A percentile compares a stretch with the other conserved stretches of the same genome.
These are phyloP conservation scores for Rhopilema esculentum DNA, from an alignment of 30 jellyfish, hydroid and myxozoan genomes.

Conservation along the genomic window DNA sequence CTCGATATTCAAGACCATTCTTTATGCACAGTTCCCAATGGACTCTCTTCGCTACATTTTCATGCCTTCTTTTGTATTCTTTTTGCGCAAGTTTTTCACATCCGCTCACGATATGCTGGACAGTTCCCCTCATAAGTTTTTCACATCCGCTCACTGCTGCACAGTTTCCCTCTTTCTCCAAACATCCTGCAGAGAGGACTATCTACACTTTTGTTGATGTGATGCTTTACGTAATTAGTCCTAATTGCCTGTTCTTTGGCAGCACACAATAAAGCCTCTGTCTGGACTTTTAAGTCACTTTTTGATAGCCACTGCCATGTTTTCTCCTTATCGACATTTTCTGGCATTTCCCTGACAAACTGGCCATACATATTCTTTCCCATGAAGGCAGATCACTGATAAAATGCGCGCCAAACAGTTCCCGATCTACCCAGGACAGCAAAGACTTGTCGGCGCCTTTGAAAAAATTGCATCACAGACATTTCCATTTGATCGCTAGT, in stretches of 20 bases:
- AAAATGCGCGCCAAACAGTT: too few species aligned
- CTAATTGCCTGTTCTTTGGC: constrained; percentile 4
- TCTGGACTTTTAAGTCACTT: not conserved
- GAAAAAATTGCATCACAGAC: too few species aligned
- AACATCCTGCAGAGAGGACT: not conserved
- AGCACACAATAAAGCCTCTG: constrained; percentile 5
- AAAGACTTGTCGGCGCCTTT: too few species aligned
- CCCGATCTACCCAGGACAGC: too few species aligned
- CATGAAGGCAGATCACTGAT: too few species aligned
- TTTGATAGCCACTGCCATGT: not conserved
- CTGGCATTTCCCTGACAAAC: constrained; percentile 7
- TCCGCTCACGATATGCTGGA: not conserved
- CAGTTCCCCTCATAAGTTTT: too few species aligned
- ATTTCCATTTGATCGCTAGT: too few species aligned
- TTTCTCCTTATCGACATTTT: not conserved
- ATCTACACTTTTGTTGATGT: not conserved
- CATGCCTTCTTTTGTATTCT: constrained; percentile 7
- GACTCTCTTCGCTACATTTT: constrained; percentile 12
- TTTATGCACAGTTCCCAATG: constrained; percentile 20
- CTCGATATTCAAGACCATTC: not conserved
- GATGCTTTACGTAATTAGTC: not conserved
- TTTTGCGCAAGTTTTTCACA: constrained; percentile 6
- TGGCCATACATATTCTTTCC: not conserved
- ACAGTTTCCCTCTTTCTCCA: not conserved
- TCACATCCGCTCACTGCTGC: not conserved